Evolutionary conservation across 2,888 invertebrate species (phyloP).

Genomic region (Ophion slaviceki): DNA sequence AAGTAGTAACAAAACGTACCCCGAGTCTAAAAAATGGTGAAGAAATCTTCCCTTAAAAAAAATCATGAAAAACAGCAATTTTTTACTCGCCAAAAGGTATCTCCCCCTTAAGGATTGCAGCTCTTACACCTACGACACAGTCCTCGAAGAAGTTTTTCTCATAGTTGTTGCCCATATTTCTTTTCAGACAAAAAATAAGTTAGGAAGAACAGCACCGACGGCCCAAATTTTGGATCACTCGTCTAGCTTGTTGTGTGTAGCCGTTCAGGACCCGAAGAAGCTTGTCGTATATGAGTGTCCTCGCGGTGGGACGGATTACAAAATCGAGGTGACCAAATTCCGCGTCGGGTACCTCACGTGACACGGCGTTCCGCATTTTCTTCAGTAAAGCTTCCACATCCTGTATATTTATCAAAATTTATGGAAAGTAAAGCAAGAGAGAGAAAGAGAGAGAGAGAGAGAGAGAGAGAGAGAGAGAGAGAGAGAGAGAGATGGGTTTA

Average conservation of each 20-base stretch:
- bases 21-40: too few species aligned
- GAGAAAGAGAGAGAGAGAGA: neutral
- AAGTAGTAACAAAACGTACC: too few species aligned
- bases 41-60: too few species aligned
- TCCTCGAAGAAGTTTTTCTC: too few species aligned
- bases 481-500: too few species aligned
- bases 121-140: too few species aligned
- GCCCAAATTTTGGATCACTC: constrained; percentile 22
- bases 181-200: too few species aligned
- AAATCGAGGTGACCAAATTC: constrained; percentile 73
- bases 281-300: constrained; percentile 66
- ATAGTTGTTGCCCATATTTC: too few species aligned
- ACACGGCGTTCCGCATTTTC: constrained; percentile 66
- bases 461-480: constrained; percentile 6
- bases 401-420: constrained; percentile 50
- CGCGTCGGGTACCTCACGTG: constrained; percentile 63
- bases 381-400: constrained; percentile 66
- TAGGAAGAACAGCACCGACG: neutral
- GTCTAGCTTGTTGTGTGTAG: constrained; percentile 37
- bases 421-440: neutral
- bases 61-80: too few species aligned
- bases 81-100: too few species aligned
- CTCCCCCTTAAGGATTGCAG: too few species aligned
- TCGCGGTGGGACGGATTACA: constrained; percentile 66
- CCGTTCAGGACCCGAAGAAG: constrained; percentile 57